phyloP scores from a whole-genome alignment of 2,113 vertebrate species.

The Grammomys dolichurus region DNA sequence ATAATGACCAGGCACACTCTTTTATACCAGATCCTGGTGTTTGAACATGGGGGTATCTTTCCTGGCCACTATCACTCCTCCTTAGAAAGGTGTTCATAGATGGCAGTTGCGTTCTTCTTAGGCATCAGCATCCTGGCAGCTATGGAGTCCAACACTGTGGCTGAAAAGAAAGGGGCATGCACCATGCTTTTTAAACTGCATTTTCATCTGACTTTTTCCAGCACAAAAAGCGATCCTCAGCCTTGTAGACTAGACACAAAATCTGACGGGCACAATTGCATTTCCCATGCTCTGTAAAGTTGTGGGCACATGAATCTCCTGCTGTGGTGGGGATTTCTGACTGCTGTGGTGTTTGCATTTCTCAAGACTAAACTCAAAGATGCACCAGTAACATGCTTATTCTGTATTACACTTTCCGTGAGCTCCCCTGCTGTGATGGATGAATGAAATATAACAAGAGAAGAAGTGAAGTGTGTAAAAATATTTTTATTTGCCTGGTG shows the following conservation, averaged over 20 bases:
- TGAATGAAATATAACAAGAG: slow-evolving; percentile 42
- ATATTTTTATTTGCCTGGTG: too few species aligned
- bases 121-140: not conserved
- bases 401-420: not conserved
- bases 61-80: not conserved
- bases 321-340: not conserved
- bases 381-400: not conserved
- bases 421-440: not conserved
- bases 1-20: not conserved
- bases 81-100: not conserved
- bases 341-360: not conserved
- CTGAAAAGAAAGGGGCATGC: not conserved
- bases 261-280: not conserved
- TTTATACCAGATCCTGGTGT: not conserved
- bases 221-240: not conserved
- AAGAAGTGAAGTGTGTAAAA: not conserved
- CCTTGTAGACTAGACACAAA: not conserved
- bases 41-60: not conserved
- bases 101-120: not conserved
- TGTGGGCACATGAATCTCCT: not conserved
- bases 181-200: not conserved
- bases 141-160: not conserved
- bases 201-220: not conserved
- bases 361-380: not conserved
- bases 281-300: not conserved